Conservation (phyloP, 2,797 vertebrate genomes). For the Orestias chungarensis region DNA sequence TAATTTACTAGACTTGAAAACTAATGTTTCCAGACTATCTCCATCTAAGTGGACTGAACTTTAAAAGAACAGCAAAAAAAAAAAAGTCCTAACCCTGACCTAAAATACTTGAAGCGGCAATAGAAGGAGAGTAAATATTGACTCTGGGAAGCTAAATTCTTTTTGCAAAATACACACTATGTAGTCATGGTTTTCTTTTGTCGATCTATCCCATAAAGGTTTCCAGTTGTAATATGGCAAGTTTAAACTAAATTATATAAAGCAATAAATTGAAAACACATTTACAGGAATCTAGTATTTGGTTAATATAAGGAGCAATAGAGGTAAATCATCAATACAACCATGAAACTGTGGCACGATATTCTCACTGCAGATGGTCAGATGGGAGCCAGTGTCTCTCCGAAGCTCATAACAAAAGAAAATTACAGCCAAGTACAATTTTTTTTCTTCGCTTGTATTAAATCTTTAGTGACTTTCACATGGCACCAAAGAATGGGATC, state of each 20-base stretch:
- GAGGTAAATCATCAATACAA: conserved; percentile 33
- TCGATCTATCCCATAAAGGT: background rate
- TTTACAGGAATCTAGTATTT: background rate
- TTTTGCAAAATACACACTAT: no score
- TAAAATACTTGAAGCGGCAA: background rate
- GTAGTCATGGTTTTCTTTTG: background rate
- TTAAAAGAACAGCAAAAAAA: background rate
- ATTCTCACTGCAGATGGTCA: conserved; percentile 22
- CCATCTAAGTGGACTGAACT: background rate
- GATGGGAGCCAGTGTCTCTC: conserved; percentile 31
- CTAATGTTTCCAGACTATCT: background rate
- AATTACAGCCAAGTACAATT: conserved; percentile 7
- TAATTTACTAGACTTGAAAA: background rate
- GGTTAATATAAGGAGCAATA: conserved; percentile 29
- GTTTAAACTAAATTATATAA: background rate
- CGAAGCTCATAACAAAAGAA: conserved; percentile 25
- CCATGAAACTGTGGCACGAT: background rate
- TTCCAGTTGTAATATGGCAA: background rate
- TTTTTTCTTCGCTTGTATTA: conserved; percentile 4
- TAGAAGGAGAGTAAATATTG: no score
- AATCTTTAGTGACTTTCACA: conserved; percentile 35
- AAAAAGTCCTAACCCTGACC: background rate
- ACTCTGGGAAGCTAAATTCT: background rate
- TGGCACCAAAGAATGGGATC: conserved; percentile 14
- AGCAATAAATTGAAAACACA: background rate